These are phyloP conservation scores for Microctenopoma stevenorrisi DNA, from an alignment of 2,797 vertebrate species.

Conservation along the genomic window DNA sequence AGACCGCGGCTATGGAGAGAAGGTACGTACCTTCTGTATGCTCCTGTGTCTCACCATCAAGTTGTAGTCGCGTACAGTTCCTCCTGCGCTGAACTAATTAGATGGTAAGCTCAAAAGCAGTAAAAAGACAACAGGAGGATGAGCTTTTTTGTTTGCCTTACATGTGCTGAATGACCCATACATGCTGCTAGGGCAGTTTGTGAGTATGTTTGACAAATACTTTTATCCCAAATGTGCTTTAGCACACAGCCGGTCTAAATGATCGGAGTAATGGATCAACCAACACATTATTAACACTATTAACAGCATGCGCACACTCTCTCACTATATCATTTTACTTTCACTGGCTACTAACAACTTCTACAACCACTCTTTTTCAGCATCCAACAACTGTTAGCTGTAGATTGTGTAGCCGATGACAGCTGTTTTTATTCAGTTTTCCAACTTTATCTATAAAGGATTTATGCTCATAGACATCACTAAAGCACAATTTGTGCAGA, in stretches of 20 bases:
- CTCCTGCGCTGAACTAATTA: constrained; percentile 1
- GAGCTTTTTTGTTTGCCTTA: constrained; percentile 2
- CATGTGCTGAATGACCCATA: neutral
- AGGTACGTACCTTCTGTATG: constrained; percentile 86
- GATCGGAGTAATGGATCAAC: constrained; percentile 48
- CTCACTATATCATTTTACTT: constrained; percentile 23
- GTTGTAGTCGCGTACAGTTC: neutral
- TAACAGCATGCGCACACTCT: constrained; percentile 49
- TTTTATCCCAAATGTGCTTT: constrained; percentile 8
- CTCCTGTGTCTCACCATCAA: neutral
- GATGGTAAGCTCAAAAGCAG: neutral
- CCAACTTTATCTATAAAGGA: too few species aligned
- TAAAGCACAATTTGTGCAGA: neutral
- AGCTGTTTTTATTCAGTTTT: too few species aligned
- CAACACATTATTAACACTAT: constrained; percentile 62
- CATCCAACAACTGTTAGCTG: too few species aligned
- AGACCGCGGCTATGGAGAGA: constrained; percentile 96
- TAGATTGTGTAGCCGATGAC: too few species aligned
- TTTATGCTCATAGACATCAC: too few species aligned
- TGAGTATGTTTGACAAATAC: constrained; percentile 8
- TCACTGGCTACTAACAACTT: constrained; percentile 26
- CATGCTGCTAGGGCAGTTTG: constrained; percentile 3
- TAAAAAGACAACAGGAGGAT: constrained; percentile 6
- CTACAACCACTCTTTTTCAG: too few species aligned
- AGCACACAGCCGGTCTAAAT: neutral